Evolutionary conservation across 2,888 invertebrate species (phyloP), one percentile per base, ranked within the genome.

Genomic region (Oscheius sp.): DNA sequence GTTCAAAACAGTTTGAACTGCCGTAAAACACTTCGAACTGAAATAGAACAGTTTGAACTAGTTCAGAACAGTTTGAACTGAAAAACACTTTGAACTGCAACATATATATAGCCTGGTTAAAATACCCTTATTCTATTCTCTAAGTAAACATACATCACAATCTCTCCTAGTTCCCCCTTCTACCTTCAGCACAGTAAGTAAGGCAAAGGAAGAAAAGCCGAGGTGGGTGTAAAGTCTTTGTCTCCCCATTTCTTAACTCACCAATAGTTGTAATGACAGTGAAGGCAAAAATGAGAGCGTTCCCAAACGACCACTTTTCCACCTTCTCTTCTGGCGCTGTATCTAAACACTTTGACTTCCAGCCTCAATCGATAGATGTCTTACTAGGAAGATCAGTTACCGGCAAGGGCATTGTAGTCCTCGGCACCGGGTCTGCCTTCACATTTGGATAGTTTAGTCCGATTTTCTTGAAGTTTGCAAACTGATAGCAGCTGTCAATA

Each of bases 231-330:
- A n/a, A 21, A 3, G 5, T 35, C 42, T 33, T 1, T 11, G 35
- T 37, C 47, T 62, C 47, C 21, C 21, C n/a, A 21, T 1, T 47
- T 13, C 21, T 21, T 21, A 21, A 11, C 48, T 73, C 33, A 84
- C 86, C 87, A 47, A 87, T 87, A 29, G 87, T 87, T 0, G 87
- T 87, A 71, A 87, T 87, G 4, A 87, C 84, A 1, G 87, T 87
- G 75, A 86, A 87, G 7, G 87, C 80, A 68, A 87, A 87, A 5
- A 87, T 84, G 47, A 87, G 73, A 1, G 87, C 80, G 59, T 86
- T 85, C 42, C 81, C 82, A 73, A 87, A 85, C 0, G 82, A 78
- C 87, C 87, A 87, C 48, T 84, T 83, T n/a, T 79, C 77, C 50
- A 78, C 76, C 48, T 75, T 57, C 2, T 32, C 33, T 21, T 32